A percentile compares a stretch with the other conserved stretches of the same genome.
phyloP scores from a whole-genome alignment of 2,113 vertebrate species.

The Dunckerocampus dactyliophorus region DNA sequence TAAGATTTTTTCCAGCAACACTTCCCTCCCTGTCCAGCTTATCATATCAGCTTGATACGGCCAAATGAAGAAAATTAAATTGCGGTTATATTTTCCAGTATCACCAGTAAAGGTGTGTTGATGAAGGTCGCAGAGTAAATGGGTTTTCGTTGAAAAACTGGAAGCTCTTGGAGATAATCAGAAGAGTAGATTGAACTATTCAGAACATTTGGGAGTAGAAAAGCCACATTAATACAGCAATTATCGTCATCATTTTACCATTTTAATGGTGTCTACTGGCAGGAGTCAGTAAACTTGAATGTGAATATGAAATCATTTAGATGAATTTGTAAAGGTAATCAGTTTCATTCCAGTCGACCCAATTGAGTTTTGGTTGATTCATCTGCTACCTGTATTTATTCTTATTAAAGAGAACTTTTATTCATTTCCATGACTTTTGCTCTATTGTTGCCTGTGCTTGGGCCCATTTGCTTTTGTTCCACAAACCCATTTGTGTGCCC shows the following conservation, averaged over 20 bases:
- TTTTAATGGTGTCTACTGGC: too few species aligned
- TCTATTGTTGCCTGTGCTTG: too few species aligned
- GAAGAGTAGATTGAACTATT: constrained; percentile 26
- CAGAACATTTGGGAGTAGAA: constrained; percentile 29
- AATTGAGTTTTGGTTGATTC: too few species aligned
- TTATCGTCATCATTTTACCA: not conserved
- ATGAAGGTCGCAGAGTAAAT: constrained; percentile 47
- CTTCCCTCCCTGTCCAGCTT: constrained; percentile 49
- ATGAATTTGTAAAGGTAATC: too few species aligned
- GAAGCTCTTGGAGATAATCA: constrained; percentile 30
- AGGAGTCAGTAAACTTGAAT: too few species aligned
- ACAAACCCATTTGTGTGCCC: too few species aligned
- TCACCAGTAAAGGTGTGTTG: constrained; percentile 28
- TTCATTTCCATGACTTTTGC: too few species aligned
- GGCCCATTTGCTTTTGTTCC: too few species aligned
- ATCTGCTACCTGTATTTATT: too few species aligned
- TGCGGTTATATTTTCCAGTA: constrained; percentile 37
- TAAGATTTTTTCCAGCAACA: constrained; percentile 54
- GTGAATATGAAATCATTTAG: too few species aligned
- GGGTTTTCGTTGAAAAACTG: constrained; percentile 24
- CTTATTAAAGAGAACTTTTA: too few species aligned
- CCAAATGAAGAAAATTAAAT: constrained; percentile 52
- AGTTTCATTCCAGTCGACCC: too few species aligned
- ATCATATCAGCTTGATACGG: constrained; percentile 32
- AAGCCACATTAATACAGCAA: constrained; percentile 45